A percentile compares a stretch with the other conserved stretches of the same genome.
Evolutionary conservation across 2,113 vertebrate species (phyloP).

Genomic region (Orientallactaga bullata): DNA sequence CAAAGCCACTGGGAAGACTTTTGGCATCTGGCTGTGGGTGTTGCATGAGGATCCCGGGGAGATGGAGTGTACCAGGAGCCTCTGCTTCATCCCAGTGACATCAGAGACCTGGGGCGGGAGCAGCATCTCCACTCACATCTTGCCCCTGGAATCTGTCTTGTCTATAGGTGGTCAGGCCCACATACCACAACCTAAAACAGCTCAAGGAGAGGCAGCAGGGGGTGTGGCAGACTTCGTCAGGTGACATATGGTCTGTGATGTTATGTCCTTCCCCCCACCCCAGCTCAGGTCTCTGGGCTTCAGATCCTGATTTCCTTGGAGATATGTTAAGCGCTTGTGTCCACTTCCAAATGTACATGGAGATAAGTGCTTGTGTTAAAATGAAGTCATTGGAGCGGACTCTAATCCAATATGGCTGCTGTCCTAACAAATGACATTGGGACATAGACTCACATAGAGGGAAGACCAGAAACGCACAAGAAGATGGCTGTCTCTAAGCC

Average conservation of each 20-base stretch:
- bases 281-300: too few species aligned
- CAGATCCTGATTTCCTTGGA: background rate
- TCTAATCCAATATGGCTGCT: too few species aligned
- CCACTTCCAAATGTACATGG: background rate
- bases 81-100: background rate
- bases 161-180: background rate
- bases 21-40: background rate
- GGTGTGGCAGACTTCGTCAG: accelerated
- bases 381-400: background rate
- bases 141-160: background rate
- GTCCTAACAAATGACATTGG: background rate
- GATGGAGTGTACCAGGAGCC: background rate
- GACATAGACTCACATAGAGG: background rate
- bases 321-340: background rate
- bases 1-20: background rate
- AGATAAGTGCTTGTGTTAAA: background rate
- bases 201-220: background rate
- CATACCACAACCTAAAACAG: background rate
- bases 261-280: too few species aligned
- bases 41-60: background rate
- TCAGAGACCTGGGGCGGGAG: background rate
- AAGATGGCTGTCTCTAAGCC: too few species aligned
- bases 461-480: background rate
- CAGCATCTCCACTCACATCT: accelerated
- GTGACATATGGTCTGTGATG: too few species aligned